Conservation (phyloP, 64 coral and sea anemone species). For the Montipora foliosa region DNA sequence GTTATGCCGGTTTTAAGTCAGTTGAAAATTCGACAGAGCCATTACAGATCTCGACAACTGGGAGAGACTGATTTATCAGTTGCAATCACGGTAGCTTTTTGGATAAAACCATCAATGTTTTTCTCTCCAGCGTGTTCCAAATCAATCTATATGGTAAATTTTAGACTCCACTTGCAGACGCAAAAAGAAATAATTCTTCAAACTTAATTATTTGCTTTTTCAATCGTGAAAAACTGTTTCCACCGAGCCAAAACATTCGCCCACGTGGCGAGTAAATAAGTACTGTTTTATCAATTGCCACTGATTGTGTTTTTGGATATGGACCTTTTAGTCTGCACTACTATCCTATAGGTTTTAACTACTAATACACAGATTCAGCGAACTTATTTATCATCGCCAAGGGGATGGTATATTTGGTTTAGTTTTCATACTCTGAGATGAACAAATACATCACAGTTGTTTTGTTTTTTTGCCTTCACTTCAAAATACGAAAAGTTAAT, state of each 20-base stretch:
- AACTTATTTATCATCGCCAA: background rate
- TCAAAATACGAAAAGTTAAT: background rate
- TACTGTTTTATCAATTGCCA: background rate
- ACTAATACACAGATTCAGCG: background rate
- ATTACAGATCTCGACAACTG: too few species aligned
- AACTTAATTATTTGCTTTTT: background rate
- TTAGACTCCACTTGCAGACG: background rate
- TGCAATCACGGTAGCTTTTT: too few species aligned
- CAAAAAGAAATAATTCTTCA: background rate
- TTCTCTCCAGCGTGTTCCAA: background rate
- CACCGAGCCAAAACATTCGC: slow-evolving; percentile 10
- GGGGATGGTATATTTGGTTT: background rate
- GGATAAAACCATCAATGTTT: too few species aligned
- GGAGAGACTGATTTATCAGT: too few species aligned
- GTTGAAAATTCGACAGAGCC: background rate
- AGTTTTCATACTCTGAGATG: background rate
- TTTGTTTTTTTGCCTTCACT: background rate
- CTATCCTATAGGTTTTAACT: background rate
- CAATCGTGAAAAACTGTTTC: background rate
- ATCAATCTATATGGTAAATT: background rate
- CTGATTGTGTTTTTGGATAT: background rate
- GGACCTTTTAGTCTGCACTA: background rate
- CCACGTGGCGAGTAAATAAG: background rate
- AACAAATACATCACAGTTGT: background rate
- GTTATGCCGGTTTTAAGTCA: background rate